These are phyloP conservation scores for Coracopsis vasa DNA, from an alignment of 2,113 vertebrate genomes.

Conservation along the genomic window DNA sequence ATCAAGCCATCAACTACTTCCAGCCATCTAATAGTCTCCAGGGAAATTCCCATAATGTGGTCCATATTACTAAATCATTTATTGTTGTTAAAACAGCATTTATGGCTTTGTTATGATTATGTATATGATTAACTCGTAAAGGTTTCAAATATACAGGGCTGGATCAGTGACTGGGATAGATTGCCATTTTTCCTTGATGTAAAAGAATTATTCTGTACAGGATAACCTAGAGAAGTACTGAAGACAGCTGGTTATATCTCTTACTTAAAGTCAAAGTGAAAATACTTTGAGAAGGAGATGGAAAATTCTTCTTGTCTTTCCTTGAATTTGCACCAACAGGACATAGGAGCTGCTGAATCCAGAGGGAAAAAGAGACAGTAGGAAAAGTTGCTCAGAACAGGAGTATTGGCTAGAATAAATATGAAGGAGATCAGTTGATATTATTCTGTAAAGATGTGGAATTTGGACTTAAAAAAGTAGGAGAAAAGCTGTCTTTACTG, in stretches of 20 bases:
- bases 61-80: neutral
- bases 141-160: neutral
- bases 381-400: neutral
- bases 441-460: neutral
- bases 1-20: neutral
- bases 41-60: neutral
- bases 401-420: neutral
- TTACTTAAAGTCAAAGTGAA: neutral
- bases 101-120: neutral
- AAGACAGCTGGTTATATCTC: neutral
- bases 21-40: neutral
- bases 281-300: neutral
- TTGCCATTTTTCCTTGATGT: neutral
- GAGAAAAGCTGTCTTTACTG: neutral
- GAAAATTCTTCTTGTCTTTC: neutral
- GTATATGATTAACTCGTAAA: neutral
- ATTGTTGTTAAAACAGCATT: neutral
- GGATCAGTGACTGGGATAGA: neutral
- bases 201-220: neutral
- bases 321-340: neutral
- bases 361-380: neutral
- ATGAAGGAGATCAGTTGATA: neutral
- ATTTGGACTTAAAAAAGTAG: neutral
- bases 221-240: neutral
- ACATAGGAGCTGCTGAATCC: neutral